Evolutionary conservation across 2,797 vertebrate species (phyloP).

Genomic region (Steatocranus sp.): DNA sequence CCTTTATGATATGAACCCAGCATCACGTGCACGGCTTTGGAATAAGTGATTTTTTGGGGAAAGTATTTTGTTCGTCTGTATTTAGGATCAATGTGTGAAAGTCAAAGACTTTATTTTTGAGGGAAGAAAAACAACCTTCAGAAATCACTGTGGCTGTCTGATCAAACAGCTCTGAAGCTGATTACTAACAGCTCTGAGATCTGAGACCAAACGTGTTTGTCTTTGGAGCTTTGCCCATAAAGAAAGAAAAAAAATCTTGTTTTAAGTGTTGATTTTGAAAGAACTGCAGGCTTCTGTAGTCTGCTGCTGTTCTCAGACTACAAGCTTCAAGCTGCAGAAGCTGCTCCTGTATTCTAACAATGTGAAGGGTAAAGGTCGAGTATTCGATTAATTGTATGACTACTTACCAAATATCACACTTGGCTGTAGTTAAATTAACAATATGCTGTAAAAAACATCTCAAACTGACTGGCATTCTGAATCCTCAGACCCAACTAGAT

Average conservation of each 20-base stretch:
- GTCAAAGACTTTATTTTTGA: not conserved
- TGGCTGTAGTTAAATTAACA: not conserved
- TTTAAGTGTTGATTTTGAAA: not conserved
- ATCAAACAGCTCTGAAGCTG: not conserved
- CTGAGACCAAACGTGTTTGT: not conserved
- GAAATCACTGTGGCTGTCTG: not conserved
- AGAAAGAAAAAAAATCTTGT: accelerated
- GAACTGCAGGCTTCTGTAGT: not conserved
- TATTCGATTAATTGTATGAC: not conserved
- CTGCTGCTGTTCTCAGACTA: not conserved
- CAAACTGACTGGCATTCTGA: not conserved
- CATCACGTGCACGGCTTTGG: not conserved
- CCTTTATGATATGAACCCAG: not conserved
- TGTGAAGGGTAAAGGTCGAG: not conserved
- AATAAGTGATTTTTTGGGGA: not conserved
- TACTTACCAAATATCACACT: not conserved
- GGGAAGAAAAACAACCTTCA: not conserved
- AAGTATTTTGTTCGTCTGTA: not conserved
- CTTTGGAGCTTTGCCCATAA: not conserved
- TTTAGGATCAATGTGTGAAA: not conserved
- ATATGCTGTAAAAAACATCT: not conserved
- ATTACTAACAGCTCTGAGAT: not conserved
- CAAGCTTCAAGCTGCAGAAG: not conserved
- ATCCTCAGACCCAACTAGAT: not conserved
- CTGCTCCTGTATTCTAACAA: not conserved